Conservation (phyloP, 2,113 vertebrate genomes). For the Tetrax tetrax region DNA sequence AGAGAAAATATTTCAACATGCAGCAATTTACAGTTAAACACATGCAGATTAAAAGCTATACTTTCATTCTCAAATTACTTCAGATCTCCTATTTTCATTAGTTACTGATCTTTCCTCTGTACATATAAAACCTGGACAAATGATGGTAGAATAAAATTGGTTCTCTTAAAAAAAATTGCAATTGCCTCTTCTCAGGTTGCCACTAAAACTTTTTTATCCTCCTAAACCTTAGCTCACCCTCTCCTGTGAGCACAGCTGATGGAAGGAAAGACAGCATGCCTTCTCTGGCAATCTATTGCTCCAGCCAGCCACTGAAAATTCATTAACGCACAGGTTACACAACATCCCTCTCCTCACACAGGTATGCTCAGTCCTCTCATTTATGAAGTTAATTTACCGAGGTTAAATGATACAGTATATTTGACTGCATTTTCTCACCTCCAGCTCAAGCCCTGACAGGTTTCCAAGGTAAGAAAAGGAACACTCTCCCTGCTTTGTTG, state of each 20-base stretch:
- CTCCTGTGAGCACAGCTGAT: not conserved
- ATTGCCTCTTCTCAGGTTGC: not conserved
- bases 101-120: not conserved
- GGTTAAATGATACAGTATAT: not conserved
- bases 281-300: not conserved
- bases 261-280: not conserved
- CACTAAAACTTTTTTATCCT: not conserved
- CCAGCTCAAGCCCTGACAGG: not conserved
- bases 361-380: not conserved
- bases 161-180: not conserved
- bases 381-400: constrained; percentile 15
- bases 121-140: not conserved
- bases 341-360: not conserved
- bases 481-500: not conserved
- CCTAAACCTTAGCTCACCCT: not conserved
- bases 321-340: not conserved
- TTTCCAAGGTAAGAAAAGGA: not conserved
- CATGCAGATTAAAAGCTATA: not conserved
- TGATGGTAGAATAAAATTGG: not conserved
- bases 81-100: not conserved
- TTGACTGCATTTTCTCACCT: not conserved
- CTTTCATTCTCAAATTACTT: not conserved
- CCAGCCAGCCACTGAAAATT: not conserved
- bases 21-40: not conserved
- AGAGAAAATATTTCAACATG: not conserved